Evolutionary conservation across 2,797 vertebrate genomes (phyloP).

Genomic region (Pipistrellus pipistrellus): DNA sequence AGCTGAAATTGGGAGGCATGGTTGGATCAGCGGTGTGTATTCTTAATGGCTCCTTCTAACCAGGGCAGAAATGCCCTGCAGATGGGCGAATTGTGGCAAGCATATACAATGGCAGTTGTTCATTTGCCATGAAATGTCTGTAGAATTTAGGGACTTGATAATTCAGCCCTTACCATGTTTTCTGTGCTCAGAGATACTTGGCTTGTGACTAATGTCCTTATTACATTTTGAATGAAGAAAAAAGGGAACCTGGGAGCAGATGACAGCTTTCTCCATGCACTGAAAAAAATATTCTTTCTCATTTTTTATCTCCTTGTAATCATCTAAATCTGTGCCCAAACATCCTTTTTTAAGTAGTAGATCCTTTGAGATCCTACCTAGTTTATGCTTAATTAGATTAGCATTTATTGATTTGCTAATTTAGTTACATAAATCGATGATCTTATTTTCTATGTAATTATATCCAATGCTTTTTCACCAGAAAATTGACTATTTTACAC

Average conservation of each 20-base stretch:
- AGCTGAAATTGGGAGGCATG: not conserved
- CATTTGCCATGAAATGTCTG: not conserved
- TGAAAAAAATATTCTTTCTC: not conserved
- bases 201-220: conserved; percentile 42
- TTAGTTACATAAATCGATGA: not conserved
- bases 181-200: not conserved
- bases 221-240: not conserved
- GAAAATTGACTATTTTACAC: not conserved
- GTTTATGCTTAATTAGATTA: not conserved
- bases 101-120: not conserved
- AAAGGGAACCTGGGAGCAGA: not conserved
- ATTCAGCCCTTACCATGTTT: conserved; percentile 26
- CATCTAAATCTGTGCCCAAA: not conserved
- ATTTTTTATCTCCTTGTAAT: not conserved
- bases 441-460: not conserved
- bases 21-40: not conserved
- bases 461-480: not conserved
- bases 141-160: not conserved
- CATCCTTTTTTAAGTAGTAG: not conserved
- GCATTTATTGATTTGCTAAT: not conserved
- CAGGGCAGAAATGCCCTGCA: not conserved
- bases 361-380: not conserved
- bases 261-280: not conserved
- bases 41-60: not conserved
- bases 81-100: not conserved